A percentile compares a stretch with the other conserved stretches of the same genome.
Evolutionary conservation across 1,140 invertebrate genomes (phyloP).

Genomic region (Heliconius nattereri): DNA sequence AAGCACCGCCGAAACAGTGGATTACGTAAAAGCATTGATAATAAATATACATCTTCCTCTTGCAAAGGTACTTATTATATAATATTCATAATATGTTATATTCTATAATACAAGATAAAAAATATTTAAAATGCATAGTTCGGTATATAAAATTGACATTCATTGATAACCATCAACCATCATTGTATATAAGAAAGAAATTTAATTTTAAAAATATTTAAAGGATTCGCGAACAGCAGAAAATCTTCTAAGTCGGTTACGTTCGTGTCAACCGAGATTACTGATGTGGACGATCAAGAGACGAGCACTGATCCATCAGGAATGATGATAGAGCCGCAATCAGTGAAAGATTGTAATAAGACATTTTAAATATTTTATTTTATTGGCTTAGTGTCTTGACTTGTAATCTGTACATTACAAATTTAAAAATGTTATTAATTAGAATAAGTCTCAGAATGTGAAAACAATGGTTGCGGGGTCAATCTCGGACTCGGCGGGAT

Average conservation of each 20-base stretch:
- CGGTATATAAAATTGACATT: no score
- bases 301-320: slow-evolving; percentile 39
- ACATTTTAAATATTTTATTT: no score
- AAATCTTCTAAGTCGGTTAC: slow-evolving; percentile 73
- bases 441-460: no score
- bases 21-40: slow-evolving; percentile 49
- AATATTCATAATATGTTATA: neutral
- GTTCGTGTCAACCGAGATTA: slow-evolving; percentile 59
- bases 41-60: slow-evolving; percentile 51
- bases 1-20: slow-evolving; percentile 39
- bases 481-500: no score
- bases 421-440: no score
- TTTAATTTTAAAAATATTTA: neutral
- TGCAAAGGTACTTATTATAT: slow-evolving; percentile 52
- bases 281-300: slow-evolving; percentile 38
- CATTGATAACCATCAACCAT: no score
- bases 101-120: no score
- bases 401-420: no score
- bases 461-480: no score
- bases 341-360: slow-evolving; percentile 42
- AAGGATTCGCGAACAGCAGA: slow-evolving; percentile 45
- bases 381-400: no score
- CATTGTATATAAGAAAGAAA: no score
- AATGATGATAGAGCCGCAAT: slow-evolving; percentile 48
- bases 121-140: no score